Conservation (phyloP, 2,113 vertebrate genomes). For the Morone chrysops region DNA sequence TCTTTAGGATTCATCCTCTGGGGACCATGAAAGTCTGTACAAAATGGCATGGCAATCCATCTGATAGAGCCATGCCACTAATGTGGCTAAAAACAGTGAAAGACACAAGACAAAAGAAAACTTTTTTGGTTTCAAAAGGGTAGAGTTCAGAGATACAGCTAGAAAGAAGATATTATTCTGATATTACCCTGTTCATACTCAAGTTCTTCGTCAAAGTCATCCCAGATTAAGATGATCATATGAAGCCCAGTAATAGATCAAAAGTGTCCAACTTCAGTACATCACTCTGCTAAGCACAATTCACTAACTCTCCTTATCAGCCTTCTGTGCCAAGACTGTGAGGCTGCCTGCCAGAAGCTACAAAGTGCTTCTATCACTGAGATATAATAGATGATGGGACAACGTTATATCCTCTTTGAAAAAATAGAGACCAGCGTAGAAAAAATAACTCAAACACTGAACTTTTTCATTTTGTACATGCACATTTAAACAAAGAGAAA, state of each 20-base stretch:
- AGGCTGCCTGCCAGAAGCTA: conserved; percentile 34
- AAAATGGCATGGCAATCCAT: background rate
- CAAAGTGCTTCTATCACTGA: conserved; percentile 21
- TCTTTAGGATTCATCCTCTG: background rate
- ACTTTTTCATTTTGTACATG: conserved; percentile 8
- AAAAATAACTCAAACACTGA: background rate
- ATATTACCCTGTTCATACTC: background rate
- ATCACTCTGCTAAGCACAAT: conserved; percentile 3
- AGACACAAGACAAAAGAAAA: background rate
- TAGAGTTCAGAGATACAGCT: background rate
- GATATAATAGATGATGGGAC: conserved; percentile 12
- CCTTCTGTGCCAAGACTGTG: conserved; percentile 21
- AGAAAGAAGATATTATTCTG: background rate
- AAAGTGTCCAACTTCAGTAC: background rate
- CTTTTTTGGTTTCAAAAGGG: background rate
- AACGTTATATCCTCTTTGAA: background rate
- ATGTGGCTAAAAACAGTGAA: background rate
- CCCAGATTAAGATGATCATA: conserved; percentile 16
- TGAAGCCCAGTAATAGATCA: conserved; percentile 17
- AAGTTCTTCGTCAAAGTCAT: conserved; percentile 20
- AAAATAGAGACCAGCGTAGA: background rate
- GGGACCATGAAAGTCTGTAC: background rate
- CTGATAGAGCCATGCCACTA: background rate
- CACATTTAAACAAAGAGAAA: conserved; percentile 26
- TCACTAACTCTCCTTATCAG: conserved; percentile 18